phyloP scores from a whole-genome alignment of 2,113 vertebrate species.

The Capreolus pygargus region DNA sequence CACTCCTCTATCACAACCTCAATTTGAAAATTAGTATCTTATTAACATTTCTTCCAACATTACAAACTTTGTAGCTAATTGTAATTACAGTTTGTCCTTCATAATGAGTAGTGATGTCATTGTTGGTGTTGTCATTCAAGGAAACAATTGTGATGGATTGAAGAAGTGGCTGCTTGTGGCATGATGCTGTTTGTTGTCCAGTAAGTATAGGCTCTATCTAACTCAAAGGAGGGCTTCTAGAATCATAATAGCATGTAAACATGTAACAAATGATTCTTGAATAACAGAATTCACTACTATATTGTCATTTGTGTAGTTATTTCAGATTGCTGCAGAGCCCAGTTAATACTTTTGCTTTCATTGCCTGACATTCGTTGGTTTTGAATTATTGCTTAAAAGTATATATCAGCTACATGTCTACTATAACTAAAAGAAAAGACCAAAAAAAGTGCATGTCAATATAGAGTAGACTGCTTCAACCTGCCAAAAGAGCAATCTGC shows the following conservation, averaged over 20 bases:
- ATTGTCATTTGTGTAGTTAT: neutral
- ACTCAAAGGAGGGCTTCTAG: neutral
- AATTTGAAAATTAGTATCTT: neutral
- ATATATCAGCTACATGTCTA: neutral
- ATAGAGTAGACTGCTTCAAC: neutral
- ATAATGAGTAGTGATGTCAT: neutral
- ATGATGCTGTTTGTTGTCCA: neutral
- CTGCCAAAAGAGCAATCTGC: neutral
- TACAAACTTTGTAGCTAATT: conserved; percentile 4
- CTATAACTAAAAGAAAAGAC: neutral
- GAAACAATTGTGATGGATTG: neutral
- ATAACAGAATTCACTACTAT: neutral
- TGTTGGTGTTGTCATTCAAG: neutral
- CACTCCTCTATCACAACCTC: neutral
- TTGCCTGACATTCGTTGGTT: neutral
- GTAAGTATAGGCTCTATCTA: neutral
- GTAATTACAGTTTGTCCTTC: conserved; percentile 10
- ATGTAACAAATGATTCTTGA: neutral
- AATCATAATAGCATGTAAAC: neutral
- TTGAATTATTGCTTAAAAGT: conserved; percentile 20
- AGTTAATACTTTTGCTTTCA: conserved; percentile 4
- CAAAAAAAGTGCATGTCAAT: neutral
- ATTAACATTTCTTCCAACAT: conserved; percentile 14
- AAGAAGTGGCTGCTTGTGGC: neutral
- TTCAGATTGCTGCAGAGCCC: neutral